Evolutionary conservation across 2,888 invertebrate genomes (phyloP), one percentile per base, ranked within the genome.

Genomic region (Hedya salicella): DNA sequence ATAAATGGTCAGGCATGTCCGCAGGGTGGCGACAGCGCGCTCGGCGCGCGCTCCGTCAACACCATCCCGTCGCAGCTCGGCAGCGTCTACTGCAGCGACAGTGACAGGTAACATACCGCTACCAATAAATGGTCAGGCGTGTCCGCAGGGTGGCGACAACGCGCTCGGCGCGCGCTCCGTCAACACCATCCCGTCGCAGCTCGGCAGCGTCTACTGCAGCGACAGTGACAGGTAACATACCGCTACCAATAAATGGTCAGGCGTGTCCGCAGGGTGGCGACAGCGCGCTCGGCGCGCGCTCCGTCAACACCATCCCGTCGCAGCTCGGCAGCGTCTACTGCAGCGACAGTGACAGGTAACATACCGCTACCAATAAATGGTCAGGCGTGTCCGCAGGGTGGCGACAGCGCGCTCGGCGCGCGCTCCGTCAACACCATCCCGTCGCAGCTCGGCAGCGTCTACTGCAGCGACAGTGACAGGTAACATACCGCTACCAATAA

Each of bases 381-480:
- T 13, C 46, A 50, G 57, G 50, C 19, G 49, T 52, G 30, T 54
- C 48, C 67, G 0, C 71, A 89, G 88, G 82, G 78, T n/a, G 86
- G 85, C 2, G 91, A 89, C 68, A 86, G 81, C 59, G 76, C 77
- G 0, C 61, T 83, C 25, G 82, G 84, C 9, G 77, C 75, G 0
- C 76, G 89, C 14, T 81, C 89, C 0, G 69, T 80, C 13, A 83
- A 85, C 54, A 82, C 85, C 0, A 72, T 83, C n/a, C 86, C 88
- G 0, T 78, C 89, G 9, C 88, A 85, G 57, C 69, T 88, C 49
- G 83, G 81, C 53, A 89, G 88, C 70, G 79, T 82, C 36, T 91
- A 89, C 60, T 88, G 83, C 52, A 91, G 91, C 71, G 91, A 91
- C 60, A 91, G 89, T 50, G 91, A 92, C 72, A 90, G 85, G 90